Evolutionary conservation across 2,888 invertebrate species (phyloP), one percentile per base, ranked within the genome.

Genomic region (Ferrisia virgata): DNA sequence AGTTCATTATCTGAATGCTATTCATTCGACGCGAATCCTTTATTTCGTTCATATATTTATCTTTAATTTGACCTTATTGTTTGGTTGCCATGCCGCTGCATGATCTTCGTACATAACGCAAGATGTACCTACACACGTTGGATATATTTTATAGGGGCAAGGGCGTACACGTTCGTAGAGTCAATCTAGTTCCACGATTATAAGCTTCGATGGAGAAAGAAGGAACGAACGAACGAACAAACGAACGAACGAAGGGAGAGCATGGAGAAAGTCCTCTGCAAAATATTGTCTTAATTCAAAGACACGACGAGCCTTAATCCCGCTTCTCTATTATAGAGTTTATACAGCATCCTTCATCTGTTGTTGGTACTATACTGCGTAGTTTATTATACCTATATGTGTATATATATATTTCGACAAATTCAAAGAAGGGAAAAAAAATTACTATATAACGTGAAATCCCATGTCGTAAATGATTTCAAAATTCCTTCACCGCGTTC

Each of bases 51-150:
- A 31, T 18, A 36, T 76, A 76, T 76, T 76, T 76, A 36, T 76
- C 72, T 76, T 76, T 76, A 76, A 76, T 76, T 76, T 76, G 33
- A 33, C 33, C 36, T 76, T 31, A 76, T 76, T 76, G 72, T 76
- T 36, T 76, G 28, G 11, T 64, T 28, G 28, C 22, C 22, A 18
- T 9, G 53, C 64, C 22, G 53, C 53, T 9, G 53, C 64, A 15
- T 64, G 28, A 64, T 64, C 25, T 25, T 64, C 13, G 3, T 43
- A 43, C 43, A 15, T 43, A 11, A 3, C 8, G 2, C 43, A 9
- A 53, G 3, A 18, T 18, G 18, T 40, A 40, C 53, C 4, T n/a
- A n/a, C n/a, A n/a, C n/a, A n/a, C n/a, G n/a, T n/a, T n/a, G n/a
- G n/a, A n/a, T n/a, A n/a, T n/a, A n/a, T n/a, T n/a, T n/a, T n/a